Evolutionary conservation across 1,140 invertebrate genomes (phyloP).

Genomic region (Octopus sinensis): DNA sequence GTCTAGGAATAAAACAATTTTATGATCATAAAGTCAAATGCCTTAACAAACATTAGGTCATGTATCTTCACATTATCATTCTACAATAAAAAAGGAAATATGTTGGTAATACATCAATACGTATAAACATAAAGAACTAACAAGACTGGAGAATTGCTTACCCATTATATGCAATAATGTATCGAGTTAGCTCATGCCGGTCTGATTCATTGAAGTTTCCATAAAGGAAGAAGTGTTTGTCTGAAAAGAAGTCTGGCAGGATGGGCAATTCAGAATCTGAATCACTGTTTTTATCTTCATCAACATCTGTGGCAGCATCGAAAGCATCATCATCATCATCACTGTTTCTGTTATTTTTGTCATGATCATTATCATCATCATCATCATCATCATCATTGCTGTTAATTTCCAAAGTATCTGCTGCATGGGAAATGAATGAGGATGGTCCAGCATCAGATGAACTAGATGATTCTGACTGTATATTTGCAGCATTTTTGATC

Average conservation of each 20-base stretch:
- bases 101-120: no score
- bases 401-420: neutral
- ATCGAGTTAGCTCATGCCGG: constrained; percentile 42
- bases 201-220: constrained; percentile 44
- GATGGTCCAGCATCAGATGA: neutral
- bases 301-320: constrained; percentile 34
- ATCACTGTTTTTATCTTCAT: constrained; percentile 26
- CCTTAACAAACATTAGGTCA: no score
- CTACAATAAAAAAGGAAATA: no score
- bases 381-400: neutral
- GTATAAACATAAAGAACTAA: no score
- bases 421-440: no score
- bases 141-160: constrained; percentile 21
- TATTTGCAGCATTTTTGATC: neutral
- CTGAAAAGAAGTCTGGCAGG: constrained; percentile 53
- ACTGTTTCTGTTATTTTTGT: no score
- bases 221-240: constrained; percentile 55
- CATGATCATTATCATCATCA: constrained; percentile 2
- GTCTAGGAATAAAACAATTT: no score
- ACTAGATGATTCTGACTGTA: neutral
- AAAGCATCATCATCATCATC: neutral
- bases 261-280: constrained; percentile 50
- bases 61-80: no score
- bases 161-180: constrained; percentile 55
- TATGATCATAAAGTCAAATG: no score